Evolutionary conservation across 2,113 vertebrate genomes (phyloP).

Genomic region (Cathartes aura): DNA sequence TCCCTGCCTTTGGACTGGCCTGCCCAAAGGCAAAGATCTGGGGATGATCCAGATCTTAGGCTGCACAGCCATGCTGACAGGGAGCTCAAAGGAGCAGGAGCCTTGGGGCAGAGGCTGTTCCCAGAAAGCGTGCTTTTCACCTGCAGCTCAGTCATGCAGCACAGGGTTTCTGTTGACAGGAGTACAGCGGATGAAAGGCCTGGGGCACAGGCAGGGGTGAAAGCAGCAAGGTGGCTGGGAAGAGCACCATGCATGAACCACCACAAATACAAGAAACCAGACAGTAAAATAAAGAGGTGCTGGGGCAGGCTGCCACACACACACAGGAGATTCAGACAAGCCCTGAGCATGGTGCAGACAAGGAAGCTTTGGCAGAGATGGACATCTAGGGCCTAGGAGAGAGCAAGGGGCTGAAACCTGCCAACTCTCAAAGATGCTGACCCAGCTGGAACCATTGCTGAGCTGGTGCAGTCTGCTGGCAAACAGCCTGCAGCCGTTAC

Average conservation of each 20-base stretch:
- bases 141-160: not conserved
- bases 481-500: not conserved
- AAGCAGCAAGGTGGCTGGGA: not conserved
- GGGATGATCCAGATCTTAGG: not conserved
- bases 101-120: not conserved
- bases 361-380: not conserved
- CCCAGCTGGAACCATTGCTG: not conserved
- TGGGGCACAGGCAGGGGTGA: not conserved
- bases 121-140: not conserved
- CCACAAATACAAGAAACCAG: not conserved
- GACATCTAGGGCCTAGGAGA: not conserved
- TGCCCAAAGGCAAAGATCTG: not conserved
- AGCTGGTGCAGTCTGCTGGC: not conserved
- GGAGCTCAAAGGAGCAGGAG: not conserved
- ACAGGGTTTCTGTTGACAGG: not conserved
- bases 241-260: not conserved
- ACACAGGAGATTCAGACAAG: not conserved
- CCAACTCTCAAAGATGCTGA: not conserved
- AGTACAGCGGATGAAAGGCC: rapidly evolving
- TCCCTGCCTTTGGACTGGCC: not conserved
- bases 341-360: not conserved
- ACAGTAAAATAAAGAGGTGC: not conserved
- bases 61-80: not conserved
- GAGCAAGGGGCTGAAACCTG: not conserved
- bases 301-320: not conserved